Base-by-base conservation (phyloP, 2,113 vertebrate species). In the Microcebus murinus region DNA sequence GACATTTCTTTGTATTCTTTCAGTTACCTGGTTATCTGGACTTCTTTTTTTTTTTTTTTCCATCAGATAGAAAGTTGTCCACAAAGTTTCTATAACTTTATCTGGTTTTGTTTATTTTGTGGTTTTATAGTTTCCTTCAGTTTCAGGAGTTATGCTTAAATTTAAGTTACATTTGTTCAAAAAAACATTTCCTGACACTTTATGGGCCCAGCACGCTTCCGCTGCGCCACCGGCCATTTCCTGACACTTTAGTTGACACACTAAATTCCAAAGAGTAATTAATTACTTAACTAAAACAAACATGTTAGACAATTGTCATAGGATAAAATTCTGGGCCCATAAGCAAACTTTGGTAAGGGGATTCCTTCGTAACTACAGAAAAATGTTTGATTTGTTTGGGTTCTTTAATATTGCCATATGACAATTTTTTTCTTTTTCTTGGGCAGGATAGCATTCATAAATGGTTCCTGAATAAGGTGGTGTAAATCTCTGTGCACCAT, bases 231-330 rank as follows among this genome's bases (percentile, higher is more conserved):
- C 17, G 1, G 52, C 52, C 25, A 94, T 74, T 74, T 89, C 45
- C 36, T 81, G 77, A 59, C 34, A 81, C 25, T 67, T 95, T 55
- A 80, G 29, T 86, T 85, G 74, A 63, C 45, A 86, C 8, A n/a
- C 18, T 84, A 85, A 91, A 94, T 77, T 95, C 31, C 61, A 88
- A 94, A 73, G 25, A 57, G 57, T 57, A 70, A 93, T 52, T 71
- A 80, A 45, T 52, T 73, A 36, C 9, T 76, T 83, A 71, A 89
- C 70, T 63, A 52, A 76, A 86, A 76, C 31, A 90, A 91, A 39
- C 59, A 85, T 8, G 10, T 29, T 87, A 70, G 91, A 65, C 4
- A 77, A 84, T 0, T 92, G 29, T 74, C 39, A 74, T 27, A 76
- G 18, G 42, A 36, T 57, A 82, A 81, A 92, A 76, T 45, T 55